phyloP scores from a whole-genome alignment of 1,140 invertebrate species.

The Steinernema khuongi region DNA sequence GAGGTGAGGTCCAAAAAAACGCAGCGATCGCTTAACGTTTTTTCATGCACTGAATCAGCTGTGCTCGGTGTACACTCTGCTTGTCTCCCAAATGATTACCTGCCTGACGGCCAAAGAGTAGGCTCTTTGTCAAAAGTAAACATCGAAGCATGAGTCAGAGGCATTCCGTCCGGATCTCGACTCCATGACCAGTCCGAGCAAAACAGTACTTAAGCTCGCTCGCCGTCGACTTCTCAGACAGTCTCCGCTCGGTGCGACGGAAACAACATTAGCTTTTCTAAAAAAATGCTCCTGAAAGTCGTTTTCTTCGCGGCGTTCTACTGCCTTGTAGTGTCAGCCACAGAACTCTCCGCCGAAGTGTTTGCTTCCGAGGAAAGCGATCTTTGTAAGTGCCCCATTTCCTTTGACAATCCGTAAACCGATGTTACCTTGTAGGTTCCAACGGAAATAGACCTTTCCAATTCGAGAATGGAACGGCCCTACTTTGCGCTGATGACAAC shows the following conservation, averaged over 20 bases:
- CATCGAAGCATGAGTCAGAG: neutral
- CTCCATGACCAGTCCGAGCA: constrained; percentile 1
- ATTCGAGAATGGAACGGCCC: neutral
- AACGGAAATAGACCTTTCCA: constrained; percentile 6
- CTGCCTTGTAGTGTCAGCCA: too few species aligned
- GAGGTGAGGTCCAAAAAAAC: too few species aligned
- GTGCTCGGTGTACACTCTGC: neutral
- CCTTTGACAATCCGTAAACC: neutral
- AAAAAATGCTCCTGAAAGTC: neutral
- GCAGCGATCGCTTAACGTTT: too few species aligned
- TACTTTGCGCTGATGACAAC: neutral
- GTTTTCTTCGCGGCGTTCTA: neutral
- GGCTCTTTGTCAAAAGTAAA: neutral
- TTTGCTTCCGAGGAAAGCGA: neutral
- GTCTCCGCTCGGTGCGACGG: neutral
- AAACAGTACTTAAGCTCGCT: constrained; percentile 5
- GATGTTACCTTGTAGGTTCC: neutral
- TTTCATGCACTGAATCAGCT: too few species aligned
- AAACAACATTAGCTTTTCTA: neutral
- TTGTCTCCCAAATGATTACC: constrained; percentile 12
- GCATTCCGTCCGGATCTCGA: constrained; percentile 3
- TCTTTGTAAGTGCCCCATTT: neutral
- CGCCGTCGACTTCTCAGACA: neutral
- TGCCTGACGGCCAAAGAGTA: constrained; percentile 2
- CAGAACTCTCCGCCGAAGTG: neutral